Base-by-base conservation (phyloP, 2,113 vertebrate species). In the Macquaria ambigua region DNA sequence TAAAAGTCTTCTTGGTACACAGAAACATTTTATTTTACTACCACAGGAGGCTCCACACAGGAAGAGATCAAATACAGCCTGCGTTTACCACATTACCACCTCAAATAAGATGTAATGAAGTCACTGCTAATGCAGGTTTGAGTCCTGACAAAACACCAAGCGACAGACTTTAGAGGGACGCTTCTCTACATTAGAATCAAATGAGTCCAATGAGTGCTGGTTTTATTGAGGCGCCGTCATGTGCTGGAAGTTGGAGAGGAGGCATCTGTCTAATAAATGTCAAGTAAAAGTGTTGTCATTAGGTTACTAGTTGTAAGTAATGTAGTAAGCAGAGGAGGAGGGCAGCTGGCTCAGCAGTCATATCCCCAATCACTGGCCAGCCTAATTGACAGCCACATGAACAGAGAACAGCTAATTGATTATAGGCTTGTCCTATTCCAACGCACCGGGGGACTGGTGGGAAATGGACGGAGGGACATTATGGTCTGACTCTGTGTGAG, bases 371-470 rank as follows among this genome's bases (percentile, higher is more conserved):
- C 90, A 83, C 58, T 67, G 37, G 23, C n/a, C 31, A 48, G 34
- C 11, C 43, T 94, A 94, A 95, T 91, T 95, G 94, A 96, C 94
- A 95, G 74, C 79, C 34, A 25, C 85, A 75, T 90, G 88, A 93
- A 93, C 86, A 82, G 88, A 86, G 79, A 87, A 82, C 84, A 85
- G 80, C 77, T 95, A 96, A 96, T 96, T 96, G 96, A 96, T 96
- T 96, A 93, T 92, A 95, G 89, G 95, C 94, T 83, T 96, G 95
- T 95, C 95, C 83, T 52, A 31, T 70, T 84, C 25, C 52, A 84
- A 62, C 77, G 34, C 89, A 87, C 56, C 64, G 75, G 87, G 85
- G 87, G 88, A 86, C 81, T 75, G 81, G 83, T 82, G 77, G 78
- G 11, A 82, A 84, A 76, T 72, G n/a, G 37, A 39, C 64, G 18